Evolutionary conservation across 2,797 vertebrate genomes (phyloP).

Genomic region (Brotogeris chrysoptera): DNA sequence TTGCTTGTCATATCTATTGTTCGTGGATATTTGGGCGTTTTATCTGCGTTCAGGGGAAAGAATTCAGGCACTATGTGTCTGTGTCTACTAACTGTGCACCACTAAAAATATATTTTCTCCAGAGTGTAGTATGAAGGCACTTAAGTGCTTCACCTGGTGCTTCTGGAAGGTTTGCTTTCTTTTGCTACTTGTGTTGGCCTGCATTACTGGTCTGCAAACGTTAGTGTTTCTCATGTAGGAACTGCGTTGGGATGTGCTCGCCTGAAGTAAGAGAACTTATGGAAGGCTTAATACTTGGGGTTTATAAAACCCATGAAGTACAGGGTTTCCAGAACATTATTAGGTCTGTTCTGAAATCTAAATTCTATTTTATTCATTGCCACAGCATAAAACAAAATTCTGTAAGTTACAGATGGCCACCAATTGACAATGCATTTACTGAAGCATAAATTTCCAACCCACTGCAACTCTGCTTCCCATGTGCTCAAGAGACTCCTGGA

Average conservation of each 20-base stretch:
- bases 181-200: not conserved
- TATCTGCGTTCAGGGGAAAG: not conserved
- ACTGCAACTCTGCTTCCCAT: constrained; percentile 49
- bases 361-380: not conserved
- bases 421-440: constrained; percentile 36
- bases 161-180: not conserved
- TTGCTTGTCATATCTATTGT: not conserved
- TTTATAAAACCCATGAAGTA: not conserved
- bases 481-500: constrained; percentile 49
- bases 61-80: not conserved
- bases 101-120: not conserved
- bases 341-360: not conserved
- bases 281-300: not conserved
- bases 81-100: not conserved
- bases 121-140: not conserved
- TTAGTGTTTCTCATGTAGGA: not conserved
- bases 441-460: constrained; percentile 66
- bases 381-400: not conserved
- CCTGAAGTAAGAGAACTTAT: not conserved
- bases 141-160: not conserved
- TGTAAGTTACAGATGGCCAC: constrained; percentile 55
- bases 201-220: not conserved
- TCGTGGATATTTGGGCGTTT: not conserved
- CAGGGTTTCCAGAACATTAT: not conserved
- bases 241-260: not conserved